Base-by-base conservation (phyloP, 2,888 invertebrate genomes). In the Nymphalis c-album region DNA sequence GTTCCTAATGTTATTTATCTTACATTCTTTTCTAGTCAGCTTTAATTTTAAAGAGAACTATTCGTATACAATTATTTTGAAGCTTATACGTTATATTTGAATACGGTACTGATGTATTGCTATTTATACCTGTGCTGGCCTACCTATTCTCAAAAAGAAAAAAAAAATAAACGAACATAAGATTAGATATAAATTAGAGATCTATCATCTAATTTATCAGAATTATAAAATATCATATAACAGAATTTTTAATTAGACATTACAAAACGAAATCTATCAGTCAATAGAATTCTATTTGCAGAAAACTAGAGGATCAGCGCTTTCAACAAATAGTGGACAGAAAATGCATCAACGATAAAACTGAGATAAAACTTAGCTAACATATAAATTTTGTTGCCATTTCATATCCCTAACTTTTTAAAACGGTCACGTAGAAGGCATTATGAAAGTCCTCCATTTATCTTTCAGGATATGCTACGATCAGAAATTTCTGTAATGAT, bases 271-370 rank as follows among this genome's bases (percentile, higher is more conserved):
- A 53, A 48, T 45, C 64, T 63, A 60, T 69, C 45, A 57, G 53
- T 67, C 63, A 63, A 69, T 69, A 47, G 50, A 60, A 50, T 50
- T 31, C 17, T 80, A 76, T 82, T 82, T 82, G 78, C 79, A 22
- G 69, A 80, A 75, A 70, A 68, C 80, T 80, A 68, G 60, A 77
- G 67, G 70, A 79, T 76, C 62, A 74, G 67, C 60, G 70, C 71
- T 64, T 69, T 47, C 64, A 63, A 74, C 74, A 76, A 78, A 78
- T 70, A 76, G 62, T 64, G 71, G 70, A 59, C 63, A 55, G 51
- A 31, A 66, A 51, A 17, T 51, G 20, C 45, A 55, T 48, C 55
- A 8, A 35, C 50, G 17, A 62, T 59, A 69, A 62, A 57, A 61
- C 57, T 22, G 55, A 63, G 59, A 60, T 55, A 50, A 47, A 64